Evolutionary conservation across 2,888 invertebrate genomes (phyloP).

Genomic region (Ypsolopha sequella): DNA sequence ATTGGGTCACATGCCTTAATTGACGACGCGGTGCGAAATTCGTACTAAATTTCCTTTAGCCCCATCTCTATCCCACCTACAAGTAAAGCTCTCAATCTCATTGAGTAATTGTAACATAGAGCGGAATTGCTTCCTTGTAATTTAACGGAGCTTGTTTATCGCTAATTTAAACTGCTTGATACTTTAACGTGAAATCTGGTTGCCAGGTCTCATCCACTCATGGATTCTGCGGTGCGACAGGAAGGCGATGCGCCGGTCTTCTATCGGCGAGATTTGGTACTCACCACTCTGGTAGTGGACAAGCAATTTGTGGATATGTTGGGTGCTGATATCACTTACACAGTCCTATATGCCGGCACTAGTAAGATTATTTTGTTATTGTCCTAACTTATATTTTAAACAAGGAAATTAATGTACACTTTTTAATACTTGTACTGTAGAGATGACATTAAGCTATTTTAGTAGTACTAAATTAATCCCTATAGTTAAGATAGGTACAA

Average conservation of each 20-base stretch:
- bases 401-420: too few species aligned
- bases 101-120: slow-evolving; percentile 3
- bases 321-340: slow-evolving; percentile 65
- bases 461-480: too few species aligned
- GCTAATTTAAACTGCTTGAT: not conserved
- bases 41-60: slow-evolving; percentile 21
- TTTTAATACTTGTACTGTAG: too few species aligned
- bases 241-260: slow-evolving; percentile 74
- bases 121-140: slow-evolving; percentile 2
- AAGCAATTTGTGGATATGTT: slow-evolving; percentile 67
- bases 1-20: slow-evolving; percentile 59
- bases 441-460: too few species aligned
- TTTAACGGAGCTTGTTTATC: not conserved
- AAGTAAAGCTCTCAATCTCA: slow-evolving; percentile 1
- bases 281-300: slow-evolving; percentile 74
- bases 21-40: slow-evolving; percentile 43
- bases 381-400: too few species aligned
- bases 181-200: slow-evolving; percentile 2
- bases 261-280: slow-evolving; percentile 72
- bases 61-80: slow-evolving; percentile 8
- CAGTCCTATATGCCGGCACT: slow-evolving; percentile 72
- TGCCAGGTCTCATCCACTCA: slow-evolving; percentile 74
- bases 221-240: slow-evolving; percentile 78
- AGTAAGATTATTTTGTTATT: slow-evolving; percentile 44
- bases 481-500: too few species aligned